These are phyloP conservation scores for Tamias sibiricus DNA, from an alignment of 2,113 vertebrate genomes.

Conservation along the genomic window DNA sequence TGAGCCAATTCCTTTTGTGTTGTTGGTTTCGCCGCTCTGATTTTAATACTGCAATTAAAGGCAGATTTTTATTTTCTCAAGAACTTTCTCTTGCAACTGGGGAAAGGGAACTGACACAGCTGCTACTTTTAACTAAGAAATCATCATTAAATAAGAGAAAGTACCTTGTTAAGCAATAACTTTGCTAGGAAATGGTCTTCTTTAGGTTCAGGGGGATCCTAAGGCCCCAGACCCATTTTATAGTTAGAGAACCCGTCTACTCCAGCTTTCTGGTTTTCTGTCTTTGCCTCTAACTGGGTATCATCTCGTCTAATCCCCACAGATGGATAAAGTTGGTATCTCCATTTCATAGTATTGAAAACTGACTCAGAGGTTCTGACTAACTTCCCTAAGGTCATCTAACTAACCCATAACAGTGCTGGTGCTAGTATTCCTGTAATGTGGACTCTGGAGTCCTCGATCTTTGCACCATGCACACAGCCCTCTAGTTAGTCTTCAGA, in stretches of 20 bases:
- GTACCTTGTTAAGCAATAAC: constrained; percentile 63
- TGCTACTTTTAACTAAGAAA: constrained; percentile 70
- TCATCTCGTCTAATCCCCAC: background rate
- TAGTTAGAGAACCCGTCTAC: constrained; percentile 70
- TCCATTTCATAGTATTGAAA: background rate
- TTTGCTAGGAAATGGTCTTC: constrained; percentile 75
- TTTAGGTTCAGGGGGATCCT: constrained; percentile 42
- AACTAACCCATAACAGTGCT: background rate
- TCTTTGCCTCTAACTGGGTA: background rate
- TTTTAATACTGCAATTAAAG: constrained; percentile 79
- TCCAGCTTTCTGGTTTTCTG: constrained; percentile 68
- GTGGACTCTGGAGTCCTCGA: too few relatives aligned
- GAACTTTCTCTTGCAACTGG: constrained; percentile 74
- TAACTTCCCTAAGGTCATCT: background rate
- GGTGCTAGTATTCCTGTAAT: background rate
- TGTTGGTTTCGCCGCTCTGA: constrained; percentile 47
- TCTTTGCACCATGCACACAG: rapidly evolving
- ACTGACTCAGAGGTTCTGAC: background rate
- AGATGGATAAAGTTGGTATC: background rate
- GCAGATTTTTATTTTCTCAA: constrained; percentile 78
- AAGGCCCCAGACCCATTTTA: constrained; percentile 76
- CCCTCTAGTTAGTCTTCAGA: background rate
- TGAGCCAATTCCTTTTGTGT: constrained; percentile 73
- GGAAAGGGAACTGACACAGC: constrained; percentile 55
- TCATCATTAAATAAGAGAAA: constrained; percentile 63